Percentiles rank a stretch among this genome's conserved stretches.
Evolutionary conservation across 2,113 vertebrate species (phyloP).

Genomic region (Semicossyphus pulcher): DNA sequence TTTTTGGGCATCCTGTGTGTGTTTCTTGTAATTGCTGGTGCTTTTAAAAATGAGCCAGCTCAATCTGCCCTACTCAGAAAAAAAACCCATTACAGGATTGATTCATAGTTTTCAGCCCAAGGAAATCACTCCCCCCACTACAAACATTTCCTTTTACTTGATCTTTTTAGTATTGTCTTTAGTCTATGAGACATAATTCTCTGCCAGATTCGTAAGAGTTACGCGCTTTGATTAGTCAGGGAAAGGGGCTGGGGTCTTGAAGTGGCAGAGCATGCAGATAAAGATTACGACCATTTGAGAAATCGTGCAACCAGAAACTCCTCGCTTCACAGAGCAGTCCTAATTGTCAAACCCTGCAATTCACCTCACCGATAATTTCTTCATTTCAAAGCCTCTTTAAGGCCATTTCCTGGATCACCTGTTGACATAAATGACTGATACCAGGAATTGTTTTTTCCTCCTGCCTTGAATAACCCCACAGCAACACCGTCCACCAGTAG

Average conservation of each 20-base stretch:
- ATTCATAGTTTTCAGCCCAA: constrained; percentile 59
- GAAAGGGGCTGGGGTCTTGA: too few species aligned
- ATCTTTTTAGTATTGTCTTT: constrained; percentile 15
- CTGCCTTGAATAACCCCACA: constrained; percentile 29
- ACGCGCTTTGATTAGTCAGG: constrained; percentile 20
- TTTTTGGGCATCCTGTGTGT: constrained; percentile 62
- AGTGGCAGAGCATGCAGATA: constrained; percentile 15
- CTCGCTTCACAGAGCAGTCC: constrained; percentile 11
- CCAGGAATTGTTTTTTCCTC: neutral
- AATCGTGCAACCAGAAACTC: constrained; percentile 18
- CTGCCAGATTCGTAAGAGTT: constrained; percentile 7
- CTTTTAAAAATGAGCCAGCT: constrained; percentile 66
- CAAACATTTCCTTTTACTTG: constrained; percentile 49
- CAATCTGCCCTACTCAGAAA: constrained; percentile 60
- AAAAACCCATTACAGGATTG: constrained; percentile 62
- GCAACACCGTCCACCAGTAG: constrained; percentile 1
- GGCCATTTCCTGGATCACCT: constrained; percentile 17
- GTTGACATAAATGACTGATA: constrained; percentile 34
- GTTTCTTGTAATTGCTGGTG: constrained; percentile 64
- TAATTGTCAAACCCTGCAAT: constrained; percentile 23
- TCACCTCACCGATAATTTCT: constrained; percentile 25
- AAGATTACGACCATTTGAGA: constrained; percentile 40
- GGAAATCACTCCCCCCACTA: constrained; percentile 35
- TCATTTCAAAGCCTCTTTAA: constrained; percentile 26
- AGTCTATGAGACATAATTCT: too few species aligned